Conservation (phyloP, 2,113 vertebrate genomes). For the Ceyx cyanopectus region DNA sequence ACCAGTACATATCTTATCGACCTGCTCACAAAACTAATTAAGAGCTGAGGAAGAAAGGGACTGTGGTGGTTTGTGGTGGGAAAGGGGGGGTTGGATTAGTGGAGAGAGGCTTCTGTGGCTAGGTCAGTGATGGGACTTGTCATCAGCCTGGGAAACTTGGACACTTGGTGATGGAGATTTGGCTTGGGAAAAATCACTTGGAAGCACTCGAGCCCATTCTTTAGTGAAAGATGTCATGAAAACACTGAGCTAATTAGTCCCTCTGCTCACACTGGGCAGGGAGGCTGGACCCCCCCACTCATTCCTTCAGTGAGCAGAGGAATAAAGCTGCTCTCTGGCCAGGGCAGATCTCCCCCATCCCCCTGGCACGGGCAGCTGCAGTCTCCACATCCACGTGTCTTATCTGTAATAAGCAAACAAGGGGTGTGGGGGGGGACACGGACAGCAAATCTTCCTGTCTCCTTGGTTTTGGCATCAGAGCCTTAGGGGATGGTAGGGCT, state of each 20-base stretch:
- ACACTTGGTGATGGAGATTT: neutral
- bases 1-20: neutral
- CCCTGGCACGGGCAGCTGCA: neutral
- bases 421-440: neutral
- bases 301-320: neutral
- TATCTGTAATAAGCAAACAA: neutral
- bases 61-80: neutral
- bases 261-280: neutral
- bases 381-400: neutral
- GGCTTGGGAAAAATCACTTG: neutral
- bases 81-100: neutral
- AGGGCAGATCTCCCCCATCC: neutral
- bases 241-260: neutral
- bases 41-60: neutral
- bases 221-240: neutral
- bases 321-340: neutral
- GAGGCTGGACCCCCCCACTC: neutral
- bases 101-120: neutral
- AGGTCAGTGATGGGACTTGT: neutral
- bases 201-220: neutral
- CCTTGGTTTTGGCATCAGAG: neutral
- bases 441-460: neutral
- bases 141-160: neutral
- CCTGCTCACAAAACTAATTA: neutral
- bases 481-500: constrained; percentile 19